Base-by-base conservation (phyloP, 2,797 vertebrate species). In the Arrhamphus sclerolepis region DNA sequence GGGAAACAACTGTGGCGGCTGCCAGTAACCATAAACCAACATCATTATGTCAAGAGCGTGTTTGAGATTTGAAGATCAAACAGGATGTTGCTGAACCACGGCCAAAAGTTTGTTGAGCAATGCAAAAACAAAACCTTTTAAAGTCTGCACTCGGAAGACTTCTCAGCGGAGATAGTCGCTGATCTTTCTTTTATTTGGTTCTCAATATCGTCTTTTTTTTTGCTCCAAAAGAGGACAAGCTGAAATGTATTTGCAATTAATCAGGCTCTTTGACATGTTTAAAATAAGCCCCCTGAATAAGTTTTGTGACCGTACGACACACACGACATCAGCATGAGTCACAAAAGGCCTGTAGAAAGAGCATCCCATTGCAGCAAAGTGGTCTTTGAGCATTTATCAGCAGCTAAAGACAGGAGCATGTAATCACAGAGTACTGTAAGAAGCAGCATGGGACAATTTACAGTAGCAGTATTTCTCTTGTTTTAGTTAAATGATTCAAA, bases 21-120 rank as follows among this genome's bases (percentile, higher is more conserved):
- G 78, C 72, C 87, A 80, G 77, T 83, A 86, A 83, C 74, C 85
- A 85, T 84, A 87, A 88, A 85, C 55, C 85, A 88, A 74, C 75
- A 80, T 78, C 76, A 80, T 86, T 78, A 90, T 63, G 79, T 82
- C 79, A 67, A 84, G 80, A 86, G 79, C 61, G 70, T 76, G 72
- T 82, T 75, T 75, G 70, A 87, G 82, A 85, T 66, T 46, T 50
- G 61, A 60, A 78, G 80, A 89, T 85, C 83, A 87, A 89, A 88
- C 81, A 72, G 69, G 67, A 87, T 82, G 88, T 87, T 80, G 84
- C 72, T 74, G 86, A 85, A 74, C 56, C 53, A 19, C 6, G 5
- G 68, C 56, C 69, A 71, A 73, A 62, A 68, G 69, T 74, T 62
- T 71, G 57, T 81, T 73, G 67, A 67, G 73, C 47, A 66, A 80